A percentile compares a stretch with the other conserved stretches of the same genome.
These are phyloP conservation scores for Botia kubotai DNA, from an alignment of 2,797 vertebrate genomes.

Conservation along the genomic window DNA sequence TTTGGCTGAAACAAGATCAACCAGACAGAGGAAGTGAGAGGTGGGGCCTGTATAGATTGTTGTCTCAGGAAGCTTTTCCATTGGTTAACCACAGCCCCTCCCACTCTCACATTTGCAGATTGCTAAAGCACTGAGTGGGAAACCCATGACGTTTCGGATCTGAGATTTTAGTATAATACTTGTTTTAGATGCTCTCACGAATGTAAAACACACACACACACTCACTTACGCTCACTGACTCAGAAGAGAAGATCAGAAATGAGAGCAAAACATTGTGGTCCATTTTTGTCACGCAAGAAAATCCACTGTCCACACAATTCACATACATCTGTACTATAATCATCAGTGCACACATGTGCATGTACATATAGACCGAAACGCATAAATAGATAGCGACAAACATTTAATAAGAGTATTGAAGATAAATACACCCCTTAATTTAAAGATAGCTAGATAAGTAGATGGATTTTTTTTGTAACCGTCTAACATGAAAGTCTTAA, in stretches of 20 bases:
- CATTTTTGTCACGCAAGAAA: constrained; percentile 55
- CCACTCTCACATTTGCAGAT: constrained; percentile 33
- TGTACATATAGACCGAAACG: neutral
- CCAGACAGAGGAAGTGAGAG: constrained; percentile 61
- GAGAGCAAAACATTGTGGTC: constrained; percentile 58
- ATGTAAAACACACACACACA: constrained; percentile 51
- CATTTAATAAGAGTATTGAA: neutral
- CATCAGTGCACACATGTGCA: neutral
- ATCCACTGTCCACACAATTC: constrained; percentile 36
- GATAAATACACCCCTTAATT: too few species aligned
- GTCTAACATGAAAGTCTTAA: too few species aligned
- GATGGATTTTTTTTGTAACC: too few species aligned
- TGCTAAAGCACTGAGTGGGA: constrained; percentile 54
- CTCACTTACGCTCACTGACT: constrained; percentile 55
- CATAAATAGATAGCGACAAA: neutral
- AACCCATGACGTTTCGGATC: constrained; percentile 66
- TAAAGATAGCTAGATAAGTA: too few species aligned
- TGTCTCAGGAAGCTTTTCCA: constrained; percentile 71
- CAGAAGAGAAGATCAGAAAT: constrained; percentile 55
- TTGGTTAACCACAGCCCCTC: constrained; percentile 76
- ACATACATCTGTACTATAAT: constrained; percentile 9
- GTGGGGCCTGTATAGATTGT: constrained; percentile 56
- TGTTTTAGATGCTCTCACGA: constrained; percentile 49
- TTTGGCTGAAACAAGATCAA: constrained; percentile 57
- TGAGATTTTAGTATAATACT: constrained; percentile 75